Conservation (phyloP, 1,140 invertebrate genomes). For the Drosophila kepulauana region DNA sequence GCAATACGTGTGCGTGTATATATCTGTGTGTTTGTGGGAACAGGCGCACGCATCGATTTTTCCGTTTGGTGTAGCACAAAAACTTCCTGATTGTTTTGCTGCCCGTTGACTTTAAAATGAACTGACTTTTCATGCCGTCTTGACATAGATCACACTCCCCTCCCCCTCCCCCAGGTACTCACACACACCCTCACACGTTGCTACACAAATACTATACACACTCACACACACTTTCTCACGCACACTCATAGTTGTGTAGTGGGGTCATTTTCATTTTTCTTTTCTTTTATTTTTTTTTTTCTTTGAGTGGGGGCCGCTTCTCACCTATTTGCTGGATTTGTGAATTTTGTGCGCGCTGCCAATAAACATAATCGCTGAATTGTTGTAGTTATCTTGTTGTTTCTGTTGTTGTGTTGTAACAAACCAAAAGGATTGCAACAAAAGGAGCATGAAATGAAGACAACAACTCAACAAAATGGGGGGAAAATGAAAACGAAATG, state of each 20-base stretch:
- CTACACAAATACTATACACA: conserved; percentile 11
- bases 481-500: conserved; percentile 10
- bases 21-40: conserved; percentile 41
- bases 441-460: conserved; percentile 6
- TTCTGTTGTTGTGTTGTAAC: conserved; percentile 2
- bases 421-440: conserved; percentile 16
- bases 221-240: conserved; percentile 7
- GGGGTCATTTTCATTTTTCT: conserved; percentile 7
- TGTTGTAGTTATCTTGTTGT: conserved; percentile 3
- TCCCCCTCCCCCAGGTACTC: conserved; percentile 2
- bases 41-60: conserved; percentile 79
- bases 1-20: conserved; percentile 51
- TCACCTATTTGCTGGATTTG: conserved; percentile 70
- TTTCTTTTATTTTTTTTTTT: too few relatives aligned
- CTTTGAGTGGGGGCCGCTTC: conserved; percentile 22
- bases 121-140: conserved; percentile 21
- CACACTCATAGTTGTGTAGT: neutral
- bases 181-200: conserved; percentile 6
- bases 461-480: conserved; percentile 7
- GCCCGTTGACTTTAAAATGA: conserved; percentile 56
- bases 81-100: conserved; percentile 71
- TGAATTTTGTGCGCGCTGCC: conserved; percentile 59
- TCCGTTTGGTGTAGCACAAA: conserved; percentile 74
- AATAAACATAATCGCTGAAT: conserved; percentile 59
- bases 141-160: conserved; percentile 32